A percentile compares a stretch with the other conserved stretches of the same genome.
Conservation (phyloP, 2,113 vertebrate genomes). For the Protobothrops mucrosquamatus region DNA sequence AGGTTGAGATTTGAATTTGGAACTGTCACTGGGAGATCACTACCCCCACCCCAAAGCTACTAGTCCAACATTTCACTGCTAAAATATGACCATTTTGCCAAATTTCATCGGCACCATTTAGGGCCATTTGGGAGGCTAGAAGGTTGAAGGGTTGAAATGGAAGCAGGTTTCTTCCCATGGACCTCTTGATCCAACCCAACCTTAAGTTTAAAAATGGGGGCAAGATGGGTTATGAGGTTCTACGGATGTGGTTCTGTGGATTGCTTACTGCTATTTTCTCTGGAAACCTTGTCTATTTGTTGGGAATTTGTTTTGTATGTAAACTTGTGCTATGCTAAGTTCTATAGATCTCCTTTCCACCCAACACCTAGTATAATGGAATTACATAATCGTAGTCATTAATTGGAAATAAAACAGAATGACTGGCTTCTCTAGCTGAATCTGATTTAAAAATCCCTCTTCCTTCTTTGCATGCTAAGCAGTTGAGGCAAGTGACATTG, state of each 20-base stretch:
- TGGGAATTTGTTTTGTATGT: background rate
- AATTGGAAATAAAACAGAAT: background rate
- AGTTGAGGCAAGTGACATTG: background rate
- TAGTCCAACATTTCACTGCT: background rate
- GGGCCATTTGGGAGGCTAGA: background rate
- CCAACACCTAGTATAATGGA: background rate
- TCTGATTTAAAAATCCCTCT: background rate
- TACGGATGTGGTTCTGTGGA: background rate
- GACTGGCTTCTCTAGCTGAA: background rate
- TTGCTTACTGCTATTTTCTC: background rate
- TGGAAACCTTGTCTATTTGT: background rate
- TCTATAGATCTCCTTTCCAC: background rate
- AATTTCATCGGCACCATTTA: background rate
- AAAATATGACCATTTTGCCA: background rate
- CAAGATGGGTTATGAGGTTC: background rate
- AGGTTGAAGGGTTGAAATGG: background rate
- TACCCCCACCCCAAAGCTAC: background rate
- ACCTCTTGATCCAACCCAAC: background rate
- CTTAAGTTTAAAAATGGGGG: background rate
- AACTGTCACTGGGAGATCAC: background rate
- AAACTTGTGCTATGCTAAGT: background rate
- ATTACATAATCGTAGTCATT: background rate
- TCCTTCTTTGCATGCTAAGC: background rate
- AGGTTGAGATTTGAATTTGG: background rate
- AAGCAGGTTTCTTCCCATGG: background rate